These are phyloP conservation scores for Dexiosoma caninum DNA, from an alignment of 2,888 invertebrate genomes.

Conservation along the genomic window DNA sequence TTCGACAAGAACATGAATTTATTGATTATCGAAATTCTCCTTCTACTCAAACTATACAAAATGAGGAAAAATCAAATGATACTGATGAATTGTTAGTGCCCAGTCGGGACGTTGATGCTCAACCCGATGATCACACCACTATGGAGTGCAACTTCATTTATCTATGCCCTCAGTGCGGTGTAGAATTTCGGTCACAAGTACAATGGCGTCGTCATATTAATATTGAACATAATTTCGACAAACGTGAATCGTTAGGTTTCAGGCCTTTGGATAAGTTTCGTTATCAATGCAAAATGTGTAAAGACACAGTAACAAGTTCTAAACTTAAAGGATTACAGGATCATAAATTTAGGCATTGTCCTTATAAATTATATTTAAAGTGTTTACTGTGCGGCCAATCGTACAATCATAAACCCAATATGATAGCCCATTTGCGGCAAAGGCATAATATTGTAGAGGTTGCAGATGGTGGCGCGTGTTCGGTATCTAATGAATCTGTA, in stretches of 20 bases:
- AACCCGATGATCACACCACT: conserved; percentile 19
- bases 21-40: conserved; percentile 60
- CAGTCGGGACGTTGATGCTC: conserved; percentile 55
- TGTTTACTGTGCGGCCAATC: conserved; percentile 73
- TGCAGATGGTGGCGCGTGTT: conserved; percentile 6
- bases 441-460: conserved; percentile 71
- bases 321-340: conserved; percentile 74
- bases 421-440: conserved; percentile 71
- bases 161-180: conserved; percentile 72
- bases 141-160: conserved; percentile 69
- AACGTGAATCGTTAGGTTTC: conserved; percentile 71
- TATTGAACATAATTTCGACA: conserved; percentile 72
- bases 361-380: conserved; percentile 71
- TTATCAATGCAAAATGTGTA: conserved; percentile 71
- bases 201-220: conserved; percentile 75
- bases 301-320: conserved; percentile 71
- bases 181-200: conserved; percentile 70
- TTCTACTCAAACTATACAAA: not conserved
- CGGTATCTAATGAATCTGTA: conserved; percentile 33
- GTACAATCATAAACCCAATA: conserved; percentile 74
- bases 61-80: conserved; percentile 58
- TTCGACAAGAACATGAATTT: conserved; percentile 70
- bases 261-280: conserved; percentile 72
- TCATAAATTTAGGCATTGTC: conserved; percentile 73
- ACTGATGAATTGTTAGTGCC: conserved; percentile 63